A percentile compares a stretch with the other conserved stretches of the same genome.
These are phyloP conservation scores for Horisme vitalbata DNA, from an alignment of 2,888 invertebrate species.

Conservation along the genomic window DNA sequence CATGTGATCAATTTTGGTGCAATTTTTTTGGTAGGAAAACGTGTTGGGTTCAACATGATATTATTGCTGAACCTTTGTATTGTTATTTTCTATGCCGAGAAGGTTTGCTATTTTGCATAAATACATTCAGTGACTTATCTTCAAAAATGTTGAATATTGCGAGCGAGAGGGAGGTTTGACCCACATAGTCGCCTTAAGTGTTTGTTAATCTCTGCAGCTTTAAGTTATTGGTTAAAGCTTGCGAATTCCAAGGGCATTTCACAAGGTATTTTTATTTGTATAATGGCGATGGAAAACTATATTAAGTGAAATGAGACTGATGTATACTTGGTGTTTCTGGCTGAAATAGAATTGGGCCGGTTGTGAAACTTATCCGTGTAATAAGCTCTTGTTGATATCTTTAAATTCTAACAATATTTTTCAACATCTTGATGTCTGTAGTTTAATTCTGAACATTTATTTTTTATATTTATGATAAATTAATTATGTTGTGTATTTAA, in stretches of 20 bases:
- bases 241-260: constrained; percentile 19
- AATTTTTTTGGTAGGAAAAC: too few relatives aligned
- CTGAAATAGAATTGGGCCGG: constrained; percentile 19
- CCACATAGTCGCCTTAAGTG: too few relatives aligned
- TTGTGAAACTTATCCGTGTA: constrained; percentile 3
- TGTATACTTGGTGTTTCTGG: constrained; percentile 19
- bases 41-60: too few relatives aligned
- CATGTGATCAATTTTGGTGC: too few relatives aligned
- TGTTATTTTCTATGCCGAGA: too few relatives aligned
- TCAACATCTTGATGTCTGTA: not conserved
- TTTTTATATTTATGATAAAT: constrained; percentile 11
- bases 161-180: too few relatives aligned
- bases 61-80: too few relatives aligned
- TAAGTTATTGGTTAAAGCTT: constrained; percentile 12
- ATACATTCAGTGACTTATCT: too few relatives aligned
- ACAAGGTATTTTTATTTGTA: constrained; percentile 6
- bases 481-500: constrained; percentile 1
- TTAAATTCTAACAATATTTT: not conserved
- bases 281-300: constrained; percentile 12
- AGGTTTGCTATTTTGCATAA: too few relatives aligned
- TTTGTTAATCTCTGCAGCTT: constrained; percentile 5
- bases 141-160: too few relatives aligned
- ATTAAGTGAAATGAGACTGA: constrained; percentile 31
- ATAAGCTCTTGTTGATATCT: not conserved
- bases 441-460: not conserved